These are phyloP conservation scores for Chrysoperla carnea DNA, from an alignment of 1,140 invertebrate genomes.

Conservation along the genomic window DNA sequence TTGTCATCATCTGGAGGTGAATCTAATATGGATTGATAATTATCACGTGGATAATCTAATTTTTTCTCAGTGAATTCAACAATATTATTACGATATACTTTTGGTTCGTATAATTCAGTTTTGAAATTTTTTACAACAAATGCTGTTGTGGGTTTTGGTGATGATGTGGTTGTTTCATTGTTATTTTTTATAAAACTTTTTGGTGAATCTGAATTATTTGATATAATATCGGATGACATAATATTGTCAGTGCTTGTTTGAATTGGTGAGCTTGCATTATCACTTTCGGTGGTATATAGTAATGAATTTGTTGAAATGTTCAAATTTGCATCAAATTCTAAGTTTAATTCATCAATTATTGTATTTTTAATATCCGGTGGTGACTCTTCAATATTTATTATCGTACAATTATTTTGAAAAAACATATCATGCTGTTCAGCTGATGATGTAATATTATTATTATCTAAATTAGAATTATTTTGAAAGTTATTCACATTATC, in stretches of 20 bases:
- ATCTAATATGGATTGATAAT: too few species aligned
- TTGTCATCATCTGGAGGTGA: neutral
- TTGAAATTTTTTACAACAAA: neutral
- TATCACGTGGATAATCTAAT: neutral
- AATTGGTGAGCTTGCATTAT: conserved; percentile 23
- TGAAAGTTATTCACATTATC: too few species aligned
- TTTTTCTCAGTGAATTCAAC: neutral
- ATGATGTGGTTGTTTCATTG: neutral
- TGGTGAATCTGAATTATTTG: conserved; percentile 21
- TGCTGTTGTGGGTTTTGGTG: neutral
- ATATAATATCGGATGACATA: conserved; percentile 20
- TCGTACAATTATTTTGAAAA: neutral
- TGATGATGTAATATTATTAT: too few species aligned
- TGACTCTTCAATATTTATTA: neutral
- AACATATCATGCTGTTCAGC: neutral
- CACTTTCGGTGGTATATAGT: conserved; percentile 11
- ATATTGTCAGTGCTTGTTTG: conserved; percentile 23
- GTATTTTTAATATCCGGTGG: neutral
- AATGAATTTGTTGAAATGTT: conserved; percentile 20
- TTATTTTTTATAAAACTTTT: conserved; percentile 10
- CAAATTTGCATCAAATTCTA: conserved; percentile 1
- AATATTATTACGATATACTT: neutral
- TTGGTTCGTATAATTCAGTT: neutral
- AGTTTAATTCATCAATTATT: neutral
- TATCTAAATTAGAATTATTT: too few species aligned